Percentiles rank a stretch among this genome's conserved stretches.
Evolutionary conservation across 2,113 vertebrate species (phyloP).

Genomic region (Phylloscopus trochilus): DNA sequence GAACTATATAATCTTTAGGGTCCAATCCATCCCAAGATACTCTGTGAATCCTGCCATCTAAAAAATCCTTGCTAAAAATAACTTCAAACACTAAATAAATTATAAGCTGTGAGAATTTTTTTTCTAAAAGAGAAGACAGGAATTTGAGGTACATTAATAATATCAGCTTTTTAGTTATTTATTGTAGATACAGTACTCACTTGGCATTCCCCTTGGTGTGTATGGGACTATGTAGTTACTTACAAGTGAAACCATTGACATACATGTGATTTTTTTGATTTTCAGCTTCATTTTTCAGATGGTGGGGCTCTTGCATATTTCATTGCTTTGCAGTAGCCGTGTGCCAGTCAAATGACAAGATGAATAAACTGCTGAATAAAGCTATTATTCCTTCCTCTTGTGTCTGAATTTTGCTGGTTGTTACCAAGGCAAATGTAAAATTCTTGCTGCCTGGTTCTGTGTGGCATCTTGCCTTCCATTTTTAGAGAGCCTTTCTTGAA

Average conservation of each 20-base stretch:
- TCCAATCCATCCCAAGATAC: background rate
- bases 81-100: conserved; percentile 15
- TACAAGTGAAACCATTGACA: background rate
- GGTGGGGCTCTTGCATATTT: background rate
- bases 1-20: background rate
- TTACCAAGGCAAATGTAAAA: background rate
- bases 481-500: background rate
- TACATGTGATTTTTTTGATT: background rate
- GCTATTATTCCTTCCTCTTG: background rate
- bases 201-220: background rate
- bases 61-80: conserved; percentile 39
- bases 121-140: background rate
- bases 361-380: background rate
- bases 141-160: background rate
- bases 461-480: background rate
- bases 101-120: background rate
- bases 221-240: background rate
- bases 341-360: background rate
- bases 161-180: background rate
- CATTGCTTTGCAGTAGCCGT: background rate
- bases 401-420: background rate
- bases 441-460: background rate
- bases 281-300: background rate
- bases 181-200: background rate
- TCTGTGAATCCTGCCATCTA: background rate